Evolutionary conservation across 2,113 vertebrate genomes (phyloP).

Genomic region (Cyprinodon variegatus): DNA sequence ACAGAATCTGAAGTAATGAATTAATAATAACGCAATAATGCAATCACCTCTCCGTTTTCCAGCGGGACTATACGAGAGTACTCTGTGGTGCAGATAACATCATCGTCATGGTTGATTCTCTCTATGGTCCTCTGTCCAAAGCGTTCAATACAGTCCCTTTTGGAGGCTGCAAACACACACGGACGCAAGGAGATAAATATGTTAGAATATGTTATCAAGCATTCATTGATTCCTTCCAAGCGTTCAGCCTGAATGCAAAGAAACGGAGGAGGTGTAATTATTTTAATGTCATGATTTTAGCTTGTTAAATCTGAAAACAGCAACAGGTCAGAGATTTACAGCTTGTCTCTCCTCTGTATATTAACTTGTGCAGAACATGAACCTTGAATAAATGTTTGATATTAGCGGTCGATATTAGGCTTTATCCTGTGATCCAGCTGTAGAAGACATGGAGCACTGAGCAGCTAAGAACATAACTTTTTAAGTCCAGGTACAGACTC

Average conservation of each 20-base stretch:
- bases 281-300: not conserved
- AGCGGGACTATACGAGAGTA: slow-evolving; percentile 94
- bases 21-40: not conserved
- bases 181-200: slow-evolving; percentile 24
- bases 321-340: not conserved
- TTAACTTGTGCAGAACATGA: no score
- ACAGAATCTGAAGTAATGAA: not conserved
- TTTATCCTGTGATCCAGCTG: not conserved
- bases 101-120: slow-evolving; percentile 85
- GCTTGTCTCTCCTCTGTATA: no score
- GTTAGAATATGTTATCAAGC: slow-evolving; percentile 1
- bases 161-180: slow-evolving; percentile 83
- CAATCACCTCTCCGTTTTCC: slow-evolving; percentile 92
- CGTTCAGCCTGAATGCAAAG: not conserved
- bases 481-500: not conserved
- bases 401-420: no score
- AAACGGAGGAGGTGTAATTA: not conserved
- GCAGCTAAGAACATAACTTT: not conserved
- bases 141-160: slow-evolving; percentile 92
- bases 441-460: not conserved
- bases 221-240: not conserved
- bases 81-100: slow-evolving; percentile 89
- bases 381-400: no score
- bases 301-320: not conserved
- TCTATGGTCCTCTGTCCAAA: slow-evolving; percentile 89